Conservation (phyloP, 1,140 invertebrate species). For the Pseudomyrmex flavicornis region DNA sequence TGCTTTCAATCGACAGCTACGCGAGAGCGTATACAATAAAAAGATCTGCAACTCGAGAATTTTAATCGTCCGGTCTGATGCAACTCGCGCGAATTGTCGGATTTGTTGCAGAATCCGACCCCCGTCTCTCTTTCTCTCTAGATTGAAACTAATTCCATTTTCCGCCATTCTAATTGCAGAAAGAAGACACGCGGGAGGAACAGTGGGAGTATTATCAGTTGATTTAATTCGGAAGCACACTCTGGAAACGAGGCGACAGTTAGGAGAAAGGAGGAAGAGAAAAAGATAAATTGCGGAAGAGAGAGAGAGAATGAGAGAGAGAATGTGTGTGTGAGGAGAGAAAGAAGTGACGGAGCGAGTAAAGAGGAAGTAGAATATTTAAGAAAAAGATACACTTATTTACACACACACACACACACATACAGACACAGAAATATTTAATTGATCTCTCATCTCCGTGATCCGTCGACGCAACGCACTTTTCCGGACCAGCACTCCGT, state of each 20-base stretch:
- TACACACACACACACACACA: background rate
- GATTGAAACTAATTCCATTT: constrained; percentile 39
- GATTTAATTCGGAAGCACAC: constrained; percentile 61
- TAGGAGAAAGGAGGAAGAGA: constrained; percentile 35
- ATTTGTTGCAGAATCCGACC: background rate
- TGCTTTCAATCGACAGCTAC: background rate
- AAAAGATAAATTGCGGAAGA: background rate
- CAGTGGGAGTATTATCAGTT: constrained; percentile 50
- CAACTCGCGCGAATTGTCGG: background rate
- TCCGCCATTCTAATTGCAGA: constrained; percentile 67
- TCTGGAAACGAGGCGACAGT: constrained; percentile 46
- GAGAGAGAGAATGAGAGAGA: background rate
- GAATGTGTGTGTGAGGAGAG: background rate
- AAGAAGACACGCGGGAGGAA: constrained; percentile 54
- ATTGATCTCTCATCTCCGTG: constrained; percentile 65
- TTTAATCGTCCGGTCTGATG: too few species aligned
- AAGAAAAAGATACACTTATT: background rate
- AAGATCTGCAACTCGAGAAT: background rate
- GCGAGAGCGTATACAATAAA: too few species aligned
- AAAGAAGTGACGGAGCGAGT: background rate
- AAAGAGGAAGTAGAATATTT: constrained; percentile 47
- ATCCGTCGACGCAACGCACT: constrained; percentile 66
- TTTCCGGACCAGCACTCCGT: constrained; percentile 74
- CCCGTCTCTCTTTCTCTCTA: background rate
- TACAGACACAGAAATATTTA: background rate